Conservation (phyloP, 1,140 invertebrate genomes). For the Eubasilissa regina region DNA sequence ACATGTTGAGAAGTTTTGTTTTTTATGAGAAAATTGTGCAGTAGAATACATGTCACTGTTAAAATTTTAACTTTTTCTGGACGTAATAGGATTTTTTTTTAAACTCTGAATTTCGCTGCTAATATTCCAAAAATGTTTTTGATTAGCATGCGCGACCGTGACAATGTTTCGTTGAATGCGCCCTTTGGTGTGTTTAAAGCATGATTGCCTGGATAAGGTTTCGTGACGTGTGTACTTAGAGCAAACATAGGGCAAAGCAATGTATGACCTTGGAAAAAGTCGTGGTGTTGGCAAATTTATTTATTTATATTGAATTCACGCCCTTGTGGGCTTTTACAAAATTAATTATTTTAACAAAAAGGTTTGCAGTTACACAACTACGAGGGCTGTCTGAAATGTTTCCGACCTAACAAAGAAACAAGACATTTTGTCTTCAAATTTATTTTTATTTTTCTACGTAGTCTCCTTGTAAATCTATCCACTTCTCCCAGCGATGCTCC, state of each 20-base stretch:
- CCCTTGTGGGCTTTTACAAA: no score
- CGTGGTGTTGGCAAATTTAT: conserved; percentile 62
- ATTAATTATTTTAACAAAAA: no score
- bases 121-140: conserved; percentile 72
- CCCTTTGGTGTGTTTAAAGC: conserved; percentile 60
- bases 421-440: no score
- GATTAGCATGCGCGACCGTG: conserved; percentile 62
- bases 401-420: no score
- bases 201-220: conserved; percentile 65
- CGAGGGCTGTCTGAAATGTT: no score
- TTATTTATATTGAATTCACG: no score
- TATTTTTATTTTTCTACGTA: no score
- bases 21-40: conserved; percentile 64
- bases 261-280: conserved; percentile 58
- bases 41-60: conserved; percentile 59
- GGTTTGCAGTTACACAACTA: no score
- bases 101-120: conserved; percentile 64
- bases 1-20: background rate
- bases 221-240: conserved; percentile 65
- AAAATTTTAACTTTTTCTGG: conserved; percentile 61
- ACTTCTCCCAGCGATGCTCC: no score
- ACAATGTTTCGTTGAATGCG: conserved; percentile 65
- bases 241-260: conserved; percentile 63
- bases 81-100: conserved; percentile 62
- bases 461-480: no score